Evolutionary conservation across 1,140 invertebrate species (phyloP), one percentile per base, ranked within the genome.

Genomic region (Monochamus saltuarius): DNA sequence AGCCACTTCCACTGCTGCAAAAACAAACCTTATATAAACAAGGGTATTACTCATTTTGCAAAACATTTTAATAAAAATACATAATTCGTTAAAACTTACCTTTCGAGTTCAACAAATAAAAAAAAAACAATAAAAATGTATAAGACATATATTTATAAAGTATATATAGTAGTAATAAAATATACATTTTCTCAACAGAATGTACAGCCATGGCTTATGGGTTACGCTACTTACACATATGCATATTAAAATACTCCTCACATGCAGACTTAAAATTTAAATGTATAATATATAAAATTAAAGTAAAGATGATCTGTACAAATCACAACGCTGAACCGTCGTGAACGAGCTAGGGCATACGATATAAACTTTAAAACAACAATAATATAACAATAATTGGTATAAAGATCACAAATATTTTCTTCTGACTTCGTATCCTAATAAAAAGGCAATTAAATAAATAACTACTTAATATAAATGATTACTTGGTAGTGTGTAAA

Each of bases 111-210:
- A 46, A 46, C 14, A 46, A 46, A 3, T 16, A 17, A 19, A 9
- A n/a, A 49, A 49, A 19, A 34, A 49, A 49, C 7, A 22, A 19
- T 8, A 11, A 9, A 0, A 49, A 9, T 19, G 13, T n/a, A 19
- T 49, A 13, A n/a, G n/a, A 13, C n/a, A 2, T 19, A 13, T 19
- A 10, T 19, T 49, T 49, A 19, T 16, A 7, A n/a, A 35, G 34
- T 35, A 37, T 35, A 35, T 22, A 13, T 51, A 36, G 49, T 37
- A 35, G 35, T 51, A 51, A 51, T 51, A 51, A 51, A 51, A 51
- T 51, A 51, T 51, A 51, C 49, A 51, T 22, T 17, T 51, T 51
- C 7, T 13, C 19, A 51, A 51, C 49, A 37, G 36, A 51, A 51
- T 51, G 49, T 51, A 51, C 49, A 51, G 9, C 16, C 22, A 29